Percentiles rank a stretch among this genome's conserved stretches.
Conservation (phyloP, 2,797 vertebrate genomes). For the Meda fulgida region DNA sequence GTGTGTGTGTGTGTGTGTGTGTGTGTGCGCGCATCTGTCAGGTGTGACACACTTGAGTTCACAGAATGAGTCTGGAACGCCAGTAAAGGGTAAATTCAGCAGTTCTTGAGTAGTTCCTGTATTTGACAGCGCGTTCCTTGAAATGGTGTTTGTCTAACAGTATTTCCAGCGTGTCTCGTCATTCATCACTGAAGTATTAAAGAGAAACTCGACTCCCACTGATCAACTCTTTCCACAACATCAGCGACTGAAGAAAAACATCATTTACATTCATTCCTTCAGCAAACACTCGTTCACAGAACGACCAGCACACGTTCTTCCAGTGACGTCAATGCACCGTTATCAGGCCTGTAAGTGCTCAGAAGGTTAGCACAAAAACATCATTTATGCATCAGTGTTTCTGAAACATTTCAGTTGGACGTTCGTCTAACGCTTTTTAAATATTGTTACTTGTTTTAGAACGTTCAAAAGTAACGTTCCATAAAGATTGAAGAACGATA, state of each 20-base stretch:
- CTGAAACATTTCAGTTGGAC: neutral
- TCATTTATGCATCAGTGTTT: neutral
- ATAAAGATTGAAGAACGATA: neutral
- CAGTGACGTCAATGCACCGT: too few relatives aligned
- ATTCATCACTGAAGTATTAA: neutral
- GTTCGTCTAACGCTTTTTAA: neutral
- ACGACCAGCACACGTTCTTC: neutral
- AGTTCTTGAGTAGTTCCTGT: too few relatives aligned
- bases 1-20: too few relatives aligned
- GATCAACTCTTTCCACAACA: slow-evolving; percentile 51
- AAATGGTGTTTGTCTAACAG: slow-evolving; percentile 14
- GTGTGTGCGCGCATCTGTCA: slow-evolving; percentile 2
- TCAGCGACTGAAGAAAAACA: slow-evolving; percentile 6
- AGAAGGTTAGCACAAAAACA: neutral
- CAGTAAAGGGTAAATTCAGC: too few relatives aligned
- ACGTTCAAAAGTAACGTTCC: neutral
- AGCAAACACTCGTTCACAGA: too few relatives aligned
- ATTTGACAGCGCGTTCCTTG: neutral
- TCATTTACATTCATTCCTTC: too few relatives aligned
- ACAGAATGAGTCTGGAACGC: neutral
- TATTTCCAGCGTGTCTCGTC: slow-evolving; percentile 23
- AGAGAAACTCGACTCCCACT: slow-evolving; percentile 41
- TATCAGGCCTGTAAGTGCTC: neutral
- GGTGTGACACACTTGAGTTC: neutral
- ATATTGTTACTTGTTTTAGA: neutral